Evolutionary conservation across 2,797 vertebrate genomes (phyloP).

Genomic region (Enteromius radiatus): DNA sequence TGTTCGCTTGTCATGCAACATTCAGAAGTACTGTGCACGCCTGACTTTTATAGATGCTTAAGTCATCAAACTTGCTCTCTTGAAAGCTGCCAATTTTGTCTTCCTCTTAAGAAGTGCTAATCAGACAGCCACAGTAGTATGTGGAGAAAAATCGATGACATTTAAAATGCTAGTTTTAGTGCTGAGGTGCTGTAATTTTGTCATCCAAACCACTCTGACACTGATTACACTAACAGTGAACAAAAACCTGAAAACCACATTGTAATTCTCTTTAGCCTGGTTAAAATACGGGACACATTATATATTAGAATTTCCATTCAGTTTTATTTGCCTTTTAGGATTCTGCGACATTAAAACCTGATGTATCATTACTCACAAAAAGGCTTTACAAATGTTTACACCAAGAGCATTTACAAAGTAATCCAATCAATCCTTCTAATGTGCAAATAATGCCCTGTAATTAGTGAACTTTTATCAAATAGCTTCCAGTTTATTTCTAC

Average conservation of each 20-base stretch:
- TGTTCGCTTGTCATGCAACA: slow-evolving; percentile 48
- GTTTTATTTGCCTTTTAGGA: slow-evolving; percentile 1
- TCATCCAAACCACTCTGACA: slow-evolving; percentile 26
- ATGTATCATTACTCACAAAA: slow-evolving; percentile 12
- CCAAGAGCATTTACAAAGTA: slow-evolving; percentile 4
- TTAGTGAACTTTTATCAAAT: slow-evolving; percentile 2
- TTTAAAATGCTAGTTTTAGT: slow-evolving; percentile 43
- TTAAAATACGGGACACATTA: slow-evolving; percentile 4
- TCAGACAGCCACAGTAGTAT: slow-evolving; percentile 42
- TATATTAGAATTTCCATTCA: not conserved
- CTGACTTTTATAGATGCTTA: slow-evolving; percentile 52
- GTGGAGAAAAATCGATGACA: slow-evolving; percentile 22
- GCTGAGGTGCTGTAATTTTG: slow-evolving; percentile 45
- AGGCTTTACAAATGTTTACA: slow-evolving; percentile 23
- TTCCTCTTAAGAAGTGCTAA: slow-evolving; percentile 43
- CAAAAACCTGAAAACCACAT: slow-evolving; percentile 30
- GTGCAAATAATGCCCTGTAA: slow-evolving; percentile 5
- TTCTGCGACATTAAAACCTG: not conserved
- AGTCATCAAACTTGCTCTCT: slow-evolving; percentile 51
- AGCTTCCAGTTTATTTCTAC: not conserved
- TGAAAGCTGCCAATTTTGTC: slow-evolving; percentile 57
- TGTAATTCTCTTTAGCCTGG: slow-evolving; percentile 18
- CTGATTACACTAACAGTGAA: slow-evolving; percentile 22
- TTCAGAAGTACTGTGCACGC: slow-evolving; percentile 37
- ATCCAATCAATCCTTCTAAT: slow-evolving; percentile 11